Evolutionary conservation across 2,888 invertebrate genomes (phyloP), one percentile per base, ranked within the genome.

Genomic region (Tetramorium bicarinatum): DNA sequence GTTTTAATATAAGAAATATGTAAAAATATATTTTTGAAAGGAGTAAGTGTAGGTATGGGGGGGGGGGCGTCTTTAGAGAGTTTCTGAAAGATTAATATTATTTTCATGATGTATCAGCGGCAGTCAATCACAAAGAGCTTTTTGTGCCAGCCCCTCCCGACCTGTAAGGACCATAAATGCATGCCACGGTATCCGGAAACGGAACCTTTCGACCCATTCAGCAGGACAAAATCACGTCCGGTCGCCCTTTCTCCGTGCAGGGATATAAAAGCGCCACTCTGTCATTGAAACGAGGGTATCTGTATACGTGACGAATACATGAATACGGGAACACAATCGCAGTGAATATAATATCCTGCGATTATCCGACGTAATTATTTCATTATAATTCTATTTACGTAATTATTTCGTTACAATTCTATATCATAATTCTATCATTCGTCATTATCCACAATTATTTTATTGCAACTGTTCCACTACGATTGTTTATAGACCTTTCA

Each of bases 161-260:
- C 84, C 83, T 89, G 90, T 89, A 90, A 89, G 87, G 89, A 87
- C 85, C 72, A 90, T 92, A 90, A 93, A 90, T 85, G 91, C 89
- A 84, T 86, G 86, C 83, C 86, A 86, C 47, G 85, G 85, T 82
- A 75, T 84, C 88, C 90, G 90, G 90, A 90, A 90, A 66, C 90
- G 90, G 90, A 90, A 88, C 84, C 86, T 83, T 54, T 84, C 84
- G 86, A 76, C 66, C 79, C 86, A 82, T 89, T 84, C 85, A 83
- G 82, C 83, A 84, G 85, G 85, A 86, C 85, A 79, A 79, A 90
- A 90, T 90, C 86, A 85, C 74, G 80, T 85, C 87, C 79, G 86
- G 84, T 83, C 72, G 77, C 71, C 84, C 67, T 85, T 88, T 83
- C 62, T 41, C 54, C n/a, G 64, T 7, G 11, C 56, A 21, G 13